These are phyloP conservation scores for Planiliza haematocheilus DNA, from an alignment of 2,113 vertebrate species.

Conservation along the genomic window DNA sequence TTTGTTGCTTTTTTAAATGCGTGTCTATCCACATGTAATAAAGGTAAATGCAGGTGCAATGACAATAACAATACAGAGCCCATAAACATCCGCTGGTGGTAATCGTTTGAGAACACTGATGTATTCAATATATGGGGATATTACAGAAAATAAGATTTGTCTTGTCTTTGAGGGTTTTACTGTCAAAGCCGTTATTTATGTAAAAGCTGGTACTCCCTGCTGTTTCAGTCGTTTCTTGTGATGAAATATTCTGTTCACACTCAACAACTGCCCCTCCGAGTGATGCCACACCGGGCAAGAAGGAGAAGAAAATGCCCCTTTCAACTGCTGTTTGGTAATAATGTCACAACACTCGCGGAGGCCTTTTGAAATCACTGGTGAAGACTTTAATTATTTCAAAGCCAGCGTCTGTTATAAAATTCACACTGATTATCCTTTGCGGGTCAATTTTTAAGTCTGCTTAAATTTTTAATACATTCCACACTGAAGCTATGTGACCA, in stretches of 20 bases:
- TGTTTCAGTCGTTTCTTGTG: constrained; percentile 6
- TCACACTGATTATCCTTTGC: constrained; percentile 43
- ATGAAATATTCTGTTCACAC: constrained; percentile 29
- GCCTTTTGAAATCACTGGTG: constrained; percentile 11
- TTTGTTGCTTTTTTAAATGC: background rate
- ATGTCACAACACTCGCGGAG: constrained; percentile 20
- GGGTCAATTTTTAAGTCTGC: constrained; percentile 56
- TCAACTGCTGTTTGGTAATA: constrained; percentile 33
- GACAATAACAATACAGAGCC: constrained; percentile 8
- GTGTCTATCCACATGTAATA: background rate
- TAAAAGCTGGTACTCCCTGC: constrained; percentile 5
- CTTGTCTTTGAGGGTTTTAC: constrained; percentile 19
- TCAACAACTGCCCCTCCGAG: background rate
- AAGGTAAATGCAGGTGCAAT: background rate
- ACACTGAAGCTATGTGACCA: constrained; percentile 48
- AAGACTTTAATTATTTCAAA: constrained; percentile 38
- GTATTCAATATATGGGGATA: constrained; percentile 5
- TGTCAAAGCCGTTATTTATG: constrained; percentile 26
- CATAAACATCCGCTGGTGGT: background rate
- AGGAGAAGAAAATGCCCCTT: background rate
- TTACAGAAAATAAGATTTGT: constrained; percentile 8
- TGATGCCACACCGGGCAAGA: constrained; percentile 6
- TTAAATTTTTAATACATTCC: constrained; percentile 59
- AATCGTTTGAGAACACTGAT: background rate
- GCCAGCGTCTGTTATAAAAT: constrained; percentile 25